Evolutionary conservation across 2,888 invertebrate species (phyloP).

Genomic region (Branchellion lobata): DNA sequence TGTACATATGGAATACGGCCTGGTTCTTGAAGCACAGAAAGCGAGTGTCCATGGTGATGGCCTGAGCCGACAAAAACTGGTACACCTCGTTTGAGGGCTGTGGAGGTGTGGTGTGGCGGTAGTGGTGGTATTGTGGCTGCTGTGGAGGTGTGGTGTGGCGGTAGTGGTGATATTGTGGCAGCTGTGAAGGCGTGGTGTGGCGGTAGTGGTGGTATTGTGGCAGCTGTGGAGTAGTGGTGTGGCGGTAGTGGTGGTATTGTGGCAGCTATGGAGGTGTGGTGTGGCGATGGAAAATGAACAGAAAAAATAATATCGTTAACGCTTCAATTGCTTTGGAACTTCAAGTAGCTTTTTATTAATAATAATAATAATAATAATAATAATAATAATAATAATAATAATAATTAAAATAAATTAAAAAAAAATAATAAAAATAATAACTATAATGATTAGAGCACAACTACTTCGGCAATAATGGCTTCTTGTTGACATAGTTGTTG

Average conservation of each 20-base stretch:
- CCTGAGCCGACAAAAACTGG: slow-evolving; percentile 43
- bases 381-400: not conserved
- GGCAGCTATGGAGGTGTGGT: no score
- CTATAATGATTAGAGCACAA: not conserved
- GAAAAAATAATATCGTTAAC: no score
- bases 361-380: no score
- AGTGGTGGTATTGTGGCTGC: not conserved
- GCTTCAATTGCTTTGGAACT: no score
- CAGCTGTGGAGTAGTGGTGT: not conserved
- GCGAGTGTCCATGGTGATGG: slow-evolving; percentile 40
- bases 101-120: not conserved
- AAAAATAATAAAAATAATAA: slow-evolving; percentile 1
- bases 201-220: not conserved
- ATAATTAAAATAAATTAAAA: not conserved
- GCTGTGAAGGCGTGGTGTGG: not conserved
- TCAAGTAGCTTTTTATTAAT: no score
- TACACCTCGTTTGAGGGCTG: slow-evolving; percentile 47
- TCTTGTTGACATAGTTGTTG: slow-evolving; percentile 52
- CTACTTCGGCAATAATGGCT: slow-evolving; percentile 40
- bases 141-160: not conserved
- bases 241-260: not conserved
- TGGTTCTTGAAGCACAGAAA: slow-evolving; percentile 44
- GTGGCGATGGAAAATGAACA: no score
- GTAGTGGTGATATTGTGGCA: not conserved
- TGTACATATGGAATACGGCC: slow-evolving; percentile 26